Evolutionary conservation across 2,888 invertebrate species (phyloP).

Genomic region (Anthoptus insignis): DNA sequence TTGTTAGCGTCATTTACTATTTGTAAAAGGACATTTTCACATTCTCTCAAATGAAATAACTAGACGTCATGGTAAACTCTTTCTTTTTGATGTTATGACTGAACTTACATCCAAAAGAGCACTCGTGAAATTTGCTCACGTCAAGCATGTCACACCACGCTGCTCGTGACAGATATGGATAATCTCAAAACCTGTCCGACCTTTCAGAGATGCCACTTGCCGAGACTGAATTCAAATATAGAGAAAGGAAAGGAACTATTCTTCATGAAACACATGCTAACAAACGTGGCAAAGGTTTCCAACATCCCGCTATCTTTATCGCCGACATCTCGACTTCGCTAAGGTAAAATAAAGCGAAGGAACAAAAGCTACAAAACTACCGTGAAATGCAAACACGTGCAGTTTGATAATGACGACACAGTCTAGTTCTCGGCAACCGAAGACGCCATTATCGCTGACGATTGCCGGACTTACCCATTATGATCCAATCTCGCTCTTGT

Average conservation of each 20-base stretch:
- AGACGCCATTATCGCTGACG: slow-evolving; percentile 56
- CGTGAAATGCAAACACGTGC: slow-evolving; percentile 59
- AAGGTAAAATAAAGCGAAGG: slow-evolving; percentile 38
- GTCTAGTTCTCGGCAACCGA: slow-evolving; percentile 64
- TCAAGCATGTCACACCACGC: slow-evolving; percentile 27
- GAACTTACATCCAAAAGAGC: slow-evolving; percentile 58
- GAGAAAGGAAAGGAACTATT: slow-evolving; percentile 53
- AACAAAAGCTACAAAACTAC: slow-evolving; percentile 43
- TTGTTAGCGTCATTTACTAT: neutral
- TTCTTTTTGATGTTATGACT: slow-evolving; percentile 3
- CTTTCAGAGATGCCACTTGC: slow-evolving; percentile 51
- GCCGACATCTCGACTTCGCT: slow-evolving; percentile 46
- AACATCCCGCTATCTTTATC: slow-evolving; percentile 30
- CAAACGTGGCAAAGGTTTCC: slow-evolving; percentile 48
- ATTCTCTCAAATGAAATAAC: neutral
- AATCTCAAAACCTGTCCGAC: slow-evolving; percentile 57
- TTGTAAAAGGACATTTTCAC: neutral
- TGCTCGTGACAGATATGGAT: slow-evolving; percentile 30
- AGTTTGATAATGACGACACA: slow-evolving; percentile 62
- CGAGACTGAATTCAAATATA: slow-evolving; percentile 51
- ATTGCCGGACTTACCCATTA: slow-evolving; percentile 73
- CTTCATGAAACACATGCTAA: slow-evolving; percentile 23
- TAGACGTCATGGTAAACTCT: neutral
- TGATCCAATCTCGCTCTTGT: slow-evolving; percentile 76
- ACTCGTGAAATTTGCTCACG: slow-evolving; percentile 24